Evolutionary conservation across 2,113 vertebrate genomes (phyloP), one percentile per base, ranked within the genome.

Genomic region (Mirza zaza): DNA sequence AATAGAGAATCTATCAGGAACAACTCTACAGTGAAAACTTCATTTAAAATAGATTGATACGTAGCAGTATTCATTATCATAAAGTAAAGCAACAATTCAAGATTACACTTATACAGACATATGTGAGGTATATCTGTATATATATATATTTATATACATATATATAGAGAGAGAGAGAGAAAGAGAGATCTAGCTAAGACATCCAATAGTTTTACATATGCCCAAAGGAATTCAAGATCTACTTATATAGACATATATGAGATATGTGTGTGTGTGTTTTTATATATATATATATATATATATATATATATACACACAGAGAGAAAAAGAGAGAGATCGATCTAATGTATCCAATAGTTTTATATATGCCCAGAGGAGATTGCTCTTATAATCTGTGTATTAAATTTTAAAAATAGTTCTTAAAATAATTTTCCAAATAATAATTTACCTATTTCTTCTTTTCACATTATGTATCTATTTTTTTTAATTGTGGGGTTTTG

Each of bases 401-500:
- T 17, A 91, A 94, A 70, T 83, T 92, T 89, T 21, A 29, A 86
- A 84, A 96, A 89, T 50, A 59, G 23, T 34, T 82, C 12, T 67
- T 81, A 63, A 61, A 81, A 68, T 59, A 34, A 68, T 68, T 96
- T 93, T 93, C 39, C 15, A 52, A 94, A 67, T 29, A 81, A 70
- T 65, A 84, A 2, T 84, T 36, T 70, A 7, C 15, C 18, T 77
- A 32, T 70, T 82, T 50, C 7, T 91, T 83, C 77, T n/a, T 73
- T 17, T 55, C n/a, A 25, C 14, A 52, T 45, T 71, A 13, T 82
- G 55, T 70, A 45, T 71, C 10, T 77, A 48, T 23, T 25, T 42
- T 96, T 94, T 67, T 70, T 61, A 97, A 96, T 68, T 96, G 20
- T 96, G 71, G 50, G 67, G 95, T 94, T 84, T 76, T 96, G 8